Conservation (phyloP, 2,888 invertebrate species). For the Ophioninae sp. region DNA sequence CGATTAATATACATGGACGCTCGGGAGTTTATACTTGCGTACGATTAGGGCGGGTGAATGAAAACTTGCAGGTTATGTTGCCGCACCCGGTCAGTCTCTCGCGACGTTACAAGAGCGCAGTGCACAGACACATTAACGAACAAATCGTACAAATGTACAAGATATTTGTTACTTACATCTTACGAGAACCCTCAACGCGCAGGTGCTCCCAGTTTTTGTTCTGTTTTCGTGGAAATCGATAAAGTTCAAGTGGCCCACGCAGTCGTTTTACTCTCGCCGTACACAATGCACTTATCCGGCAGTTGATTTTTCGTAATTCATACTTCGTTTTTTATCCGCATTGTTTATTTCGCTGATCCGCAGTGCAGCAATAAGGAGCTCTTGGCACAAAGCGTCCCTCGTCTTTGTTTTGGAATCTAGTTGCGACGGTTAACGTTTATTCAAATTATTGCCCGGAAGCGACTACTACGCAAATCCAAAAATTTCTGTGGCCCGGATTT, state of each 20-base stretch:
- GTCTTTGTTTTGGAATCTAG: background rate
- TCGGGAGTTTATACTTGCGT: conserved; percentile 16
- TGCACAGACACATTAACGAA: background rate
- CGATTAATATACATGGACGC: conserved; percentile 49
- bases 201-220: background rate
- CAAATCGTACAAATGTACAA: conserved; percentile 6
- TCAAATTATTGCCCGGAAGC: conserved; percentile 5
- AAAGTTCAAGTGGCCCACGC: background rate
- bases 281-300: background rate
- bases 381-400: conserved; percentile 6
- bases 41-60: conserved; percentile 14
- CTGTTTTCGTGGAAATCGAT: conserved; percentile 22
- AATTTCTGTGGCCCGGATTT: background rate
- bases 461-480: conserved; percentile 7
- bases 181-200: conserved; percentile 5
- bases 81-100: conserved; percentile 6
- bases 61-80: conserved; percentile 33
- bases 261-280: background rate
- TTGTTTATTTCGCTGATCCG: background rate
- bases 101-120: background rate
- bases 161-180: conserved; percentile 17
- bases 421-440: conserved; percentile 10
- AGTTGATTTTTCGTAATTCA: background rate
- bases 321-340: background rate
- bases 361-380: background rate